Percentiles rank a stretch among this genome's conserved stretches.
Conservation (phyloP, 2,113 vertebrate genomes). For the Mixornis gularis region DNA sequence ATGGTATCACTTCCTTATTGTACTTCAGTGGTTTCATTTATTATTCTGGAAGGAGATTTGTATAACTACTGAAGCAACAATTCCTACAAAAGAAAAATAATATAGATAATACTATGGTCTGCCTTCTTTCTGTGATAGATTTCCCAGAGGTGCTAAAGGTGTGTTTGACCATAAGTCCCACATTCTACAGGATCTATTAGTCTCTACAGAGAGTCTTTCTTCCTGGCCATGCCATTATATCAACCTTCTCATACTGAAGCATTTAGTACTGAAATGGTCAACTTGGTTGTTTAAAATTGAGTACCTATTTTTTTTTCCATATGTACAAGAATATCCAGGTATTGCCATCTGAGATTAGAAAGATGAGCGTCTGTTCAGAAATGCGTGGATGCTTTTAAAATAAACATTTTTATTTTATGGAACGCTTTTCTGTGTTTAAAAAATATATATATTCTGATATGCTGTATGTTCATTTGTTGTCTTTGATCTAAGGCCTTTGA, state of each 20-base stretch:
- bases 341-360: not conserved
- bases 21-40: not conserved
- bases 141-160: not conserved
- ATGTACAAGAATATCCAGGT: not conserved
- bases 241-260: not conserved
- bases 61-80: not conserved
- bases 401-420: not conserved
- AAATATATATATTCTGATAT: not conserved
- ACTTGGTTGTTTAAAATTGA: not conserved
- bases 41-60: not conserved
- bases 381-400: not conserved
- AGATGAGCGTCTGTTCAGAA: not conserved
- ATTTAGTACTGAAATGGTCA: not conserved
- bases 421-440: not conserved
- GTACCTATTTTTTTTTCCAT: not conserved
- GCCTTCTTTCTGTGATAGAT: not conserved
- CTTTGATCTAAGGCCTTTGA: not conserved
- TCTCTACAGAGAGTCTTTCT: not conserved
- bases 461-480: rapidly evolving
- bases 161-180: not conserved
- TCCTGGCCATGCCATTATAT: not conserved
- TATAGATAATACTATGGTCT: not conserved
- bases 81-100: not conserved
- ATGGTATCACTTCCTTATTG: not conserved
- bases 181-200: rapidly evolving